Evolutionary conservation across 2,888 invertebrate species (phyloP).

Genomic region (Agrotis puta): DNA sequence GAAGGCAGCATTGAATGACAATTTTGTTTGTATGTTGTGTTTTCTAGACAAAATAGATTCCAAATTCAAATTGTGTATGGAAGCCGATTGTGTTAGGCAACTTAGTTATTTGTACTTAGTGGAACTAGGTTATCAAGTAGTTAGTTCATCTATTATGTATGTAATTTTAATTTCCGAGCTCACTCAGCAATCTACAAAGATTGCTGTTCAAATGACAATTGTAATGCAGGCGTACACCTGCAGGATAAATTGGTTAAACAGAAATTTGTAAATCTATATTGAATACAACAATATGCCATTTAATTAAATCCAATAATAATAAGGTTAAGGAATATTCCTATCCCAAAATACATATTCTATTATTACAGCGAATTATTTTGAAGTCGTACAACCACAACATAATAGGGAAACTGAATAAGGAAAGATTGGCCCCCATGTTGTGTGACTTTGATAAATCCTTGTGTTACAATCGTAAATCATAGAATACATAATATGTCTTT

Average conservation of each 20-base stretch:
- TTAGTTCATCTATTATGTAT: not conserved
- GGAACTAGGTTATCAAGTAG: not conserved
- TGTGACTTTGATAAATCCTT: conserved; percentile 62
- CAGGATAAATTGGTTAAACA: not conserved
- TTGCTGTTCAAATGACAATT: too few relatives aligned
- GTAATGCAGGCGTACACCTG: not conserved
- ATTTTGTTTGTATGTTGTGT: conserved; percentile 12
- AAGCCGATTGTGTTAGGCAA: not conserved
- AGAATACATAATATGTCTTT: not conserved
- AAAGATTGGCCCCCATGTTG: conserved; percentile 43
- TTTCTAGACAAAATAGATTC: not conserved
- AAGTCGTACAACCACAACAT: conserved; percentile 45
- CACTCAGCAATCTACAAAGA: too few relatives aligned
- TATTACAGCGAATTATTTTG: conserved; percentile 33
- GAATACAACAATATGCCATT: not conserved
- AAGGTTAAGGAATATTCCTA: conserved; percentile 5
- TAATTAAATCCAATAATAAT: conserved; percentile 22
- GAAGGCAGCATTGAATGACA: conserved; percentile 11
- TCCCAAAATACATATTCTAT: conserved; percentile 27
- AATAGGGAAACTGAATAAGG: conserved; percentile 64
- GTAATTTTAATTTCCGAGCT: not conserved
- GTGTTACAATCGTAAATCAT: conserved; percentile 50
- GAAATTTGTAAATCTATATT: not conserved
- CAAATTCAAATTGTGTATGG: not conserved
- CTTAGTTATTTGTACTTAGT: not conserved